phyloP scores from a whole-genome alignment of 1,140 invertebrate genomes.

The Reticulitermes speratus region DNA sequence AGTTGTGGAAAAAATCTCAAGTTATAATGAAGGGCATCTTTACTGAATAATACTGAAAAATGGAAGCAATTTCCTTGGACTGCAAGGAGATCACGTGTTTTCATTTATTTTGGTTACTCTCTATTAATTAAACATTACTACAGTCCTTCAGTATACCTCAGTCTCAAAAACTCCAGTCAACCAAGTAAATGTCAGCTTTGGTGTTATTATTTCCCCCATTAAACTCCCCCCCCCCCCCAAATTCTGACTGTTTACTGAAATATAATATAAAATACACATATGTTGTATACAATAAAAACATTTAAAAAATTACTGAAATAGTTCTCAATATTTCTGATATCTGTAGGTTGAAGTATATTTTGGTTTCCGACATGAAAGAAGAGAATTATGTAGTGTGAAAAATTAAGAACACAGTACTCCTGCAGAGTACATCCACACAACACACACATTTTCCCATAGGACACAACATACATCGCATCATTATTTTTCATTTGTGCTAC shows the following conservation, averaged over 20 bases:
- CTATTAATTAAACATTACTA: neutral
- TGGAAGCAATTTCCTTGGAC: slow-evolving; percentile 9
- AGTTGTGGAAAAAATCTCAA: neutral
- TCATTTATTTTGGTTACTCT: neutral
- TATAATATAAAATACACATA: slow-evolving; percentile 14
- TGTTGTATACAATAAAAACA: neutral
- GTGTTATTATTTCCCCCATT: neutral
- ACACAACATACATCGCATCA: neutral
- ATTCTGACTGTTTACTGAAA: neutral
- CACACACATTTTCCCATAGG: neutral
- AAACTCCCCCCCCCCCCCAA: neutral
- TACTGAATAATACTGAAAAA: slow-evolving; percentile 14
- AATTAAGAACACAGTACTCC: neutral
- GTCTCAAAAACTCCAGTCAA: slow-evolving; percentile 18
- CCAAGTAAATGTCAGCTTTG: slow-evolving; percentile 4
- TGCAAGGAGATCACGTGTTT: neutral
- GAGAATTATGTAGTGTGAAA: neutral
- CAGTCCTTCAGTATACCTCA: neutral
- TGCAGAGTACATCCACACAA: neutral
- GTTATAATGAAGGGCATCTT: neutral
- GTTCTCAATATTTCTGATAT: neutral
- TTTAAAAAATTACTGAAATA: slow-evolving; percentile 2
- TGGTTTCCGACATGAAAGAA: neutral
- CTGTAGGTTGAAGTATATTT: neutral
- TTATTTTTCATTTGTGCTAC: neutral